These are phyloP conservation scores for Coendou prehensilis DNA, from an alignment of 2,797 vertebrate species.

Conservation along the genomic window DNA sequence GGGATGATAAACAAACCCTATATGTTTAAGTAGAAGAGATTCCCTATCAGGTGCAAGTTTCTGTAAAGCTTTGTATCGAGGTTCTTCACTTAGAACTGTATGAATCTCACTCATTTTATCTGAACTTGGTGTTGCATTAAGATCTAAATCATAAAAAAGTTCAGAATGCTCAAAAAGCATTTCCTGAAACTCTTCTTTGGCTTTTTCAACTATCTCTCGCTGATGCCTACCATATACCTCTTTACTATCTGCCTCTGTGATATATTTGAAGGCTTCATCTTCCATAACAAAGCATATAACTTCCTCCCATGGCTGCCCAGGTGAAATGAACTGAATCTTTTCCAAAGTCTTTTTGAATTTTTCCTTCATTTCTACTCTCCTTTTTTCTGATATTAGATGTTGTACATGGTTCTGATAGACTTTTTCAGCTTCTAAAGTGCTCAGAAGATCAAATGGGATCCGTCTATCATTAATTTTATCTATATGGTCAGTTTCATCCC, in stretches of 20 bases:
- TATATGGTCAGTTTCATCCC: constrained; percentile 98
- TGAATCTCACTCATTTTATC: constrained; percentile 99
- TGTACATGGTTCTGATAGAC: constrained; percentile 98
- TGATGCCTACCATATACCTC: constrained; percentile 98
- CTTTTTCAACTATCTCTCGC: constrained; percentile 99
- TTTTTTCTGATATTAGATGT: constrained; percentile 97
- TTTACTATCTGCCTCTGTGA: constrained; percentile 96
- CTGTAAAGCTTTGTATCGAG: constrained; percentile 98
- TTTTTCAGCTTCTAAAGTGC: constrained; percentile 95
- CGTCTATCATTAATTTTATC: constrained; percentile 97
- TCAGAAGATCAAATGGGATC: constrained; percentile 98
- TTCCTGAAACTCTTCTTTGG: constrained; percentile 99
- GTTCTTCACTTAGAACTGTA: constrained; percentile 97
- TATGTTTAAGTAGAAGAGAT: constrained; percentile 98
- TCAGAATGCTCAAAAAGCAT: constrained; percentile 99
- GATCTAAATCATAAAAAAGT: constrained; percentile 99
- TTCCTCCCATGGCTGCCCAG: constrained; percentile 98
- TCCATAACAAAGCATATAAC: constrained; percentile 99
- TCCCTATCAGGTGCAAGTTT: constrained; percentile 99
- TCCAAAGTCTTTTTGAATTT: constrained; percentile 99
- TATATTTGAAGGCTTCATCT: constrained; percentile 98
- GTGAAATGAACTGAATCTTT: constrained; percentile 97
- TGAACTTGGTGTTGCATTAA: constrained; percentile 98
- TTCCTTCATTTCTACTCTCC: constrained; percentile 98
- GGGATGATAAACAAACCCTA: constrained; percentile 99